phyloP scores from a whole-genome alignment of 2,113 vertebrate species.

The Microcebus ravelobensis region DNA sequence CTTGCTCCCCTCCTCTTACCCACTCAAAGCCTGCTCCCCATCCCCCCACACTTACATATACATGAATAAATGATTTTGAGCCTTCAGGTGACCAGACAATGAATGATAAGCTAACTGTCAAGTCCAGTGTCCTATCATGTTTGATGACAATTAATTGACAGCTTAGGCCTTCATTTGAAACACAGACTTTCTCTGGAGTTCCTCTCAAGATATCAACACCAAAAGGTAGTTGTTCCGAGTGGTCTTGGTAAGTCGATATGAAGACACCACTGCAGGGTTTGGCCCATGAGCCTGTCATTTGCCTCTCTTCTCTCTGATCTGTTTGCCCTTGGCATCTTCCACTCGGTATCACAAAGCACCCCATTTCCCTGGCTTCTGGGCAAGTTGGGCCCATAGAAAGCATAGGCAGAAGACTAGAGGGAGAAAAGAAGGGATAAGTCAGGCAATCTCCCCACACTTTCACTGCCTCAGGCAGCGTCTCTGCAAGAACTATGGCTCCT shows the following conservation, averaged over 20 bases:
- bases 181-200: background rate
- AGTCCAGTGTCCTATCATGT: background rate
- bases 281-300: background rate
- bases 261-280: background rate
- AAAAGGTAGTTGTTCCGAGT: background rate
- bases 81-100: background rate
- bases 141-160: slow-evolving; percentile 20
- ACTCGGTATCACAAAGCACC: background rate
- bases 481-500: background rate
- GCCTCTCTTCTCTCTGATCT: background rate
- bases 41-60: background rate
- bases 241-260: background rate
- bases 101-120: background rate
- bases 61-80: slow-evolving; percentile 17
- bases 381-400: background rate
- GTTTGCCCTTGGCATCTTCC: background rate
- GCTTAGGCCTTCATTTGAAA: slow-evolving; percentile 23
- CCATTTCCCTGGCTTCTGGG: background rate
- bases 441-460: background rate
- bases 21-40: background rate
- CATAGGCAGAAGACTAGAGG: background rate
- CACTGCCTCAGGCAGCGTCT: background rate
- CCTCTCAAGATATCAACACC: background rate
- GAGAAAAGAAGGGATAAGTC: background rate
- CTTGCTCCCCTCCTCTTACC: background rate